Base-by-base conservation (phyloP, 2,797 vertebrate genomes). In the Sebastes trivittatus region DNA sequence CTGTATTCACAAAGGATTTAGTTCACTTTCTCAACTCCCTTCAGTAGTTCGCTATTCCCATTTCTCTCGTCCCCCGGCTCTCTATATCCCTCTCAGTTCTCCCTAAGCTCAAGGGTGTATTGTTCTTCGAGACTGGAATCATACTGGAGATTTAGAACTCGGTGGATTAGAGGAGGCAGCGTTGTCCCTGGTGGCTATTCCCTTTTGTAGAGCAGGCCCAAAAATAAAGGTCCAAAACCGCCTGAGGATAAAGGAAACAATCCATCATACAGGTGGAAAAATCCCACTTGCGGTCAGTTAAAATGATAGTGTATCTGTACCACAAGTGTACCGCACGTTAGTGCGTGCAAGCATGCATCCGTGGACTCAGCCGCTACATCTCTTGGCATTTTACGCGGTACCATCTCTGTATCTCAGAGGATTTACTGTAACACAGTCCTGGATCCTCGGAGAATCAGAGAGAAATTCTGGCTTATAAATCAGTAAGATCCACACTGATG, bases 61-160 rank as follows among this genome's bases (percentile, higher is more conserved):
- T 80, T 76, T 74, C 80, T 71, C 74, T 38, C 29, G 11, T 83
- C 78, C 83, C 76, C 52, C 23, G 52, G 65, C 79, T 75, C 70
- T 61, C 76, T 73, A 29, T 63, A 67, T 80, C 66, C 85, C 38
- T 81, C 64, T 77, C 32, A 11, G 85, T 87, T 88, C 83, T 91
- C 82, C 82, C 87, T 73, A 71, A 88, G 85, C 91, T 93, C 89
- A 78, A 73, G 85, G 83, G 88, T 82, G 65, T 80, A 88, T 89
- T 89, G 89, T 94, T 94, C 93, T 89, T 91, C 55, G 60, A 88
- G 86, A 84, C 88, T 79, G 72, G 91, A 94, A 89, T 95, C 86
- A 86, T 87, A 78, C 84, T 74, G 86, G 93, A 95, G 92, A 94
- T 95, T 94, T 94, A 94, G 92, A 92, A 92, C 89, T 88, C 75